Percentiles rank a stretch among this genome's conserved stretches.
Conservation (phyloP, 2,888 invertebrate species). For the Rhopalosiphum nymphaeae region DNA sequence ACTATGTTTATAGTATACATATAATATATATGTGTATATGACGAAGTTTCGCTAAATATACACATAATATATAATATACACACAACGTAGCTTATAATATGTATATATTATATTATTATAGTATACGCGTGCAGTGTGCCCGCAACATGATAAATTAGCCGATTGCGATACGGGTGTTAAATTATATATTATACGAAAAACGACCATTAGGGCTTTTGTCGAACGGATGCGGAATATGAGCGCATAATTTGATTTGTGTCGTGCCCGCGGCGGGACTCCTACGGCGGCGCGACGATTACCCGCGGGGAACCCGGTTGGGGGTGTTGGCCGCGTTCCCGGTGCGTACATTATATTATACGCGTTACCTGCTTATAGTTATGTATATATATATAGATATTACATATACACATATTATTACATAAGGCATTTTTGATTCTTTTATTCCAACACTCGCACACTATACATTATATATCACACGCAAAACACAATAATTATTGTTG, state of each 20-base stretch:
- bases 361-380: neutral
- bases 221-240: constrained; percentile 62
- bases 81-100: neutral
- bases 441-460: constrained; percentile 5
- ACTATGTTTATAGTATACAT: neutral
- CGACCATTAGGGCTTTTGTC: constrained; percentile 48
- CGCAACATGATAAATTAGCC: constrained; percentile 45
- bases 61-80: neutral
- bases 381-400: neutral
- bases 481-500: constrained; percentile 48
- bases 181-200: constrained; percentile 43
- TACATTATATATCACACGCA: neutral
- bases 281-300: constrained; percentile 60
- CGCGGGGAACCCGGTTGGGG: constrained; percentile 60
- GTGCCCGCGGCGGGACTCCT: constrained; percentile 52
- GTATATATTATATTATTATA: neutral
- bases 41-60: neutral
- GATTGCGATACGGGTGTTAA: constrained; percentile 48
- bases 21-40: neutral
- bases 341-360: neutral
- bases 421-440: constrained; percentile 19
- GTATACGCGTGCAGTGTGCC: neutral
- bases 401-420: constrained; percentile 4
- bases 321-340: constrained; percentile 54
- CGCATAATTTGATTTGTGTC: constrained; percentile 59